Base-by-base conservation (phyloP, 2,113 vertebrate genomes). In the Poicephalus gulielmi region DNA sequence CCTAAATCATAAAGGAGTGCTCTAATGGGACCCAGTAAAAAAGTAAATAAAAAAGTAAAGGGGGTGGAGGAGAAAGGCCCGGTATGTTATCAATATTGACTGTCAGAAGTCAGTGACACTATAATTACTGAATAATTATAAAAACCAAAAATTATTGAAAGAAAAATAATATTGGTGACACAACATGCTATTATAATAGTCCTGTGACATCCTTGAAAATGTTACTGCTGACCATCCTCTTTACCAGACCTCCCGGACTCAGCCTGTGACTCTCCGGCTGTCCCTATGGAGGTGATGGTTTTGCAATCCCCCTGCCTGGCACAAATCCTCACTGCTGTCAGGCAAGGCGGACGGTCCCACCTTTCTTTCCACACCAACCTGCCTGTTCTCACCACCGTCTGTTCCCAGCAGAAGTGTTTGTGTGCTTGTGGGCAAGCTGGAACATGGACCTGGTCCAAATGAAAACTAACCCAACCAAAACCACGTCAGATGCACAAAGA, bases 401-500 rank as follows among this genome's bases (percentile, higher is more conserved):
- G 90, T 88, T 95, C 59, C 53, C 88, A 88, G 71, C 28, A 81
- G 23, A 74, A 94, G 27, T 94, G 50, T 96, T 94, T 96, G 79
- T 5, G 60, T 1, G 4, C 83, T 90, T 83, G 27, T 86, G 80
- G 94, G 95, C 92, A 94, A 84, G 95, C 83, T 92, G 92, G 92
- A 94, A 93, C 88, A 59, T 25, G 91, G 91, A 31, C 5, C 9
- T 11, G 43, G 44, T 75, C 91, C 95, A 82, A 92, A 66, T 24
- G 77, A 93, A 91, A 95, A 81, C 69, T 18, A 94, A 84, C 91
- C 64, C 60, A 86, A 95, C 73, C 86, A 94, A 94, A 95, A 83
- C 64, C 55, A 86, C 2, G 11, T 86, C 88, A 93, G 86, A 92
- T 75, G 79, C 80, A 86, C 53, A 60, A 68, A 88, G 73, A 44